A percentile compares a stretch with the other conserved stretches of the same genome.
phyloP scores from a whole-genome alignment of 2,888 invertebrate species.

The Reticulitermes lucifugus region DNA sequence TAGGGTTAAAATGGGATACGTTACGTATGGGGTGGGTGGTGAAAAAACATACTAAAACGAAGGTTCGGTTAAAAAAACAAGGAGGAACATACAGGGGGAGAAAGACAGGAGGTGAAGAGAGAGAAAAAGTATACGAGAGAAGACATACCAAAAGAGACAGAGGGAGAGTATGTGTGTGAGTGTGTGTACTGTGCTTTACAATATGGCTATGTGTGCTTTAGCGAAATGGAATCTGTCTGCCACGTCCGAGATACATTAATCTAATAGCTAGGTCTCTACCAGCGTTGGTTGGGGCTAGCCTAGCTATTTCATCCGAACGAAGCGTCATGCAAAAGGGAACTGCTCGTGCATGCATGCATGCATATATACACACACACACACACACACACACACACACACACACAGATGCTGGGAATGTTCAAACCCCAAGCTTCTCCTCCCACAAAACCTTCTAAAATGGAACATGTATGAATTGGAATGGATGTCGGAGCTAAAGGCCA shows the following conservation, averaged over 20 bases:
- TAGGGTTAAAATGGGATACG: conserved; percentile 46
- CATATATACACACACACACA: conserved; percentile 10
- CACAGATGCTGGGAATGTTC: background rate
- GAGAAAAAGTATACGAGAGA: background rate
- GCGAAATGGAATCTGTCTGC: conserved; percentile 51
- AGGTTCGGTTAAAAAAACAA: background rate
- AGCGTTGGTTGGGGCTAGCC: background rate
- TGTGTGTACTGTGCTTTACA: conserved; percentile 21
- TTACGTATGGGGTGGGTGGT: background rate
- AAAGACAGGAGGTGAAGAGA: background rate
- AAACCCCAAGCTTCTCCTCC: background rate
- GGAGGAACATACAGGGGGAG: background rate
- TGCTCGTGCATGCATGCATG: background rate
- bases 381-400: conserved; percentile 24
- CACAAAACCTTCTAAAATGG: conserved; percentile 14
- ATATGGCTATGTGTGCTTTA: conserved; percentile 45
- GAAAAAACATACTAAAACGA: background rate
- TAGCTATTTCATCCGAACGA: conserved; percentile 6
- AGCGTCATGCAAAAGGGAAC: conserved; percentile 5
- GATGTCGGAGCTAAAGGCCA: conserved; percentile 24
- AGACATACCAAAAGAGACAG: background rate
- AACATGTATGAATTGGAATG: conserved; percentile 36
- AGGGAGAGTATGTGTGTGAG: background rate
- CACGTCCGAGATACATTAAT: conserved; percentile 50
- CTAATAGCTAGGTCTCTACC: conserved; percentile 39